A percentile compares a stretch with the other conserved stretches of the same genome.
These are phyloP conservation scores for Helarctos malayanus DNA, from an alignment of 2,797 vertebrate genomes.

Conservation along the genomic window DNA sequence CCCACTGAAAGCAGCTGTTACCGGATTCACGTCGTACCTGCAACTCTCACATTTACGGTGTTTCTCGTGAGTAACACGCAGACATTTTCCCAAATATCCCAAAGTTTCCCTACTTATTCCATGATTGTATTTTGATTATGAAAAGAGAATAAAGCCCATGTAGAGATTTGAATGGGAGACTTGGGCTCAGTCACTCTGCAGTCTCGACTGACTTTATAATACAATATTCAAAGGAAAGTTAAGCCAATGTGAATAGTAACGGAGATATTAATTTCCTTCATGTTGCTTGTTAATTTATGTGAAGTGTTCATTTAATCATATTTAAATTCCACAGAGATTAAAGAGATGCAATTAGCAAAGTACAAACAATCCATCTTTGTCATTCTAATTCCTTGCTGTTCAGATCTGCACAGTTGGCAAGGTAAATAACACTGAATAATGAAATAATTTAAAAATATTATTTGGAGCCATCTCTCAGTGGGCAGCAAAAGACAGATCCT, in stretches of 20 bases:
- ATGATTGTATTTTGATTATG: not conserved
- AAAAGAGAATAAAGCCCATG: not conserved
- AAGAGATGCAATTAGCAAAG: conserved; percentile 68
- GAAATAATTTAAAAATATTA: conserved; percentile 72
- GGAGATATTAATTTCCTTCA: conserved; percentile 55
- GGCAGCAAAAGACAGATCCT: conserved; percentile 40
- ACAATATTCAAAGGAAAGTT: conserved; percentile 62
- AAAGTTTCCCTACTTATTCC: not conserved
- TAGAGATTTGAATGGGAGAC: not conserved
- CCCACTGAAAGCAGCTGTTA: not conserved
- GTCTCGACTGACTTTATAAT: conserved; percentile 5
- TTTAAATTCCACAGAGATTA: conserved; percentile 64
- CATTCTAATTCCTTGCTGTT: conserved; percentile 28
- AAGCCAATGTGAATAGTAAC: conserved; percentile 16
- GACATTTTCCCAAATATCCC: not conserved
- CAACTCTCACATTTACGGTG: too few species aligned
- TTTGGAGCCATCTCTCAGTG: conserved; percentile 47
- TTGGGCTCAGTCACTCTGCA: not conserved
- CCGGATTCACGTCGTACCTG: not conserved
- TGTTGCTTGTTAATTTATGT: conserved; percentile 67
- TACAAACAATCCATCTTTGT: conserved; percentile 22
- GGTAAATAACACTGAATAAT: conserved; percentile 75
- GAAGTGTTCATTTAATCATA: conserved; percentile 61
- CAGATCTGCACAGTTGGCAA: conserved; percentile 47
- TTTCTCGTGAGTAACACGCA: not conserved